Percentiles rank a stretch among this genome's conserved stretches.
Evolutionary conservation across 2,113 vertebrate species (phyloP).

Genomic region (Dicaeum eximium): DNA sequence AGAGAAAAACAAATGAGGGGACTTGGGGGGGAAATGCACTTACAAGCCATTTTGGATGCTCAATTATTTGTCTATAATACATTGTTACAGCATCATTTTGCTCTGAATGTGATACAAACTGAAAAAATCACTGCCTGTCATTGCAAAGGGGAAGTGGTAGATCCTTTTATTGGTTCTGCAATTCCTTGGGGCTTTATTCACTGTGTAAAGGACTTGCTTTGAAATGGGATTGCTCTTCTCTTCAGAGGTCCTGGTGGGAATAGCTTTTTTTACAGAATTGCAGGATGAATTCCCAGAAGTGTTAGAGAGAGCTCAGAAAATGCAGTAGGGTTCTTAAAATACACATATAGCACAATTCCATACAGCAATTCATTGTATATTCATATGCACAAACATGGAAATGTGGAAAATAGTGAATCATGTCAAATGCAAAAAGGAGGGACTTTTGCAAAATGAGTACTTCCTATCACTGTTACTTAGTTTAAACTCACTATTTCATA

Average conservation of each 20-base stretch:
- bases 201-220: conserved; percentile 16
- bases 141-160: neutral
- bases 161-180: conserved; percentile 11
- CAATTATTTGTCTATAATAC: conserved; percentile 17
- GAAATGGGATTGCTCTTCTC: conserved; percentile 12
- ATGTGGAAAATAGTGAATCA: neutral
- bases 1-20: neutral
- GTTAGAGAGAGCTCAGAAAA: neutral
- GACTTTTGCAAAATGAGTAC: neutral
- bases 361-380: neutral
- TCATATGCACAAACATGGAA: neutral
- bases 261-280: conserved; percentile 23
- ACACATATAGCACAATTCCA: neutral
- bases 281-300: conserved; percentile 35
- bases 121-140: neutral
- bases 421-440: neutral
- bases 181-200: conserved; percentile 39
- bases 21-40: neutral
- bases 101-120: neutral
- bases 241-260: conserved; percentile 7
- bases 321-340: neutral
- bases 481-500: neutral
- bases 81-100: neutral
- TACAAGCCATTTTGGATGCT: neutral
- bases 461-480: neutral